Base-by-base conservation (phyloP, 2,888 invertebrate genomes). In the Exephanes ischioxanthus region DNA sequence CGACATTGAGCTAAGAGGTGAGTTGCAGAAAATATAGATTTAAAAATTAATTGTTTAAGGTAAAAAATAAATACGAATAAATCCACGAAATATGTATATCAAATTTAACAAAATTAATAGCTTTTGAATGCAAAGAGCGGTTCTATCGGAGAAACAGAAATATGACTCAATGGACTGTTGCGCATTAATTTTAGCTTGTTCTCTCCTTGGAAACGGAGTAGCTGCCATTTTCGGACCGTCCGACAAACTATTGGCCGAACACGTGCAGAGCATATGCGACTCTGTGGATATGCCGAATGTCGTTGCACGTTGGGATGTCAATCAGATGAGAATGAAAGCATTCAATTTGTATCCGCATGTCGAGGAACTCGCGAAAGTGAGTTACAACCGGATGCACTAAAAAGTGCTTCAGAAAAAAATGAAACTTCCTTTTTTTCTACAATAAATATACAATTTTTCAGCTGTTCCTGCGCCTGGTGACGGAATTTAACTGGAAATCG, bases 221-320 rank as follows among this genome's bases (percentile, higher is more conserved):
- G 96, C 97, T 5, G 98, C 97, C 63, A 95, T 99, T 70, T 97
- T 99, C 91, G 98, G 99, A 0, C 98, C 98, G 0, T 96, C 96
- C 83, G 95, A 96, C 73, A 95, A 95, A 86, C 94, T 95, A 83
- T 95, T 97, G 0, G 95, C 97, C 26, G 96, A 96, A 79, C 97
- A 98, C 91, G 96, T 98, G 30, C 97, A 97, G 93, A 97, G 97
- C 63, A 96, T 98, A 87, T 97, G 98, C 88, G 97, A 98, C 92
- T 96, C 96, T 80, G 95, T 98, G 88, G 97, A 98, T 94, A 95
- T 99, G 85, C 99, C 99, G 0, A 97, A 98, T 91, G 95, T 99
- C 86, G 96, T 98, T 91, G 96, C 96, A 2, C 96, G 96, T 89
- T 97, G 97, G 95, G 97, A 97, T 89, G 95, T 96, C 77, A 91